Base-by-base conservation (phyloP, 2,888 invertebrate genomes). In the Microctonus aethiopoides region DNA sequence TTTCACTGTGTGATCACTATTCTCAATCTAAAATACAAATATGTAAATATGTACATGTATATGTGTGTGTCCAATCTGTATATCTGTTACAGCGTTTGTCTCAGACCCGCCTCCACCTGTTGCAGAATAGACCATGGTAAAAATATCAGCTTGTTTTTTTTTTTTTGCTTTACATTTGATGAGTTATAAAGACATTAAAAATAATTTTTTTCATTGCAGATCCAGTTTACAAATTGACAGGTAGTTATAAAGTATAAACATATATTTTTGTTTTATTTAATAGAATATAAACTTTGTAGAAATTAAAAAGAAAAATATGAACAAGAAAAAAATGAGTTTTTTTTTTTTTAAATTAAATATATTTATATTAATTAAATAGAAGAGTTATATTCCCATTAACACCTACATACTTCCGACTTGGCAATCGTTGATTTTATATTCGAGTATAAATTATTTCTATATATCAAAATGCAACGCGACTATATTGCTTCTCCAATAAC, bases 71-170 rank as follows among this genome's bases (percentile, higher is more conserved):
- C n/a, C n/a, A 1, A 4, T n/a, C 16, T 16, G 7, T 54, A 68
- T 68, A 68, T 68, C 36, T 54, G 51, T 68, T 68, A 62, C 54
- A 63, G 32, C 32, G 34, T 32, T 29, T 62, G 56, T 63, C 39
- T 56, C 13, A 62, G 52, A 62, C 22, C 41, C 41, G 13, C 41
- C 63, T 56, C 39, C 63, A 63, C 68, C 68, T 63, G 63, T 63
- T 68, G 62, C 41, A 63, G 62, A 9, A 62, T 26, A 39, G 36
- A 16, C 20, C 39, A 60, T 34, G 54, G 36, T 62, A 68, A 68
- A 62, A 68, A 68, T 62, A 62, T 39, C 68, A 36, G 39, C 62
- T 46, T 46, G 13, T 46, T 39, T 46, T 46, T 16, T n/a, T 16
- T 16, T 16, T 16, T 16, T 46, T 16, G 20, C 16, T 46, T n/a